A percentile compares a stretch with the other conserved stretches of the same genome.
phyloP scores from a whole-genome alignment of 2,113 vertebrate genomes.

The Poecile atricapillus region DNA sequence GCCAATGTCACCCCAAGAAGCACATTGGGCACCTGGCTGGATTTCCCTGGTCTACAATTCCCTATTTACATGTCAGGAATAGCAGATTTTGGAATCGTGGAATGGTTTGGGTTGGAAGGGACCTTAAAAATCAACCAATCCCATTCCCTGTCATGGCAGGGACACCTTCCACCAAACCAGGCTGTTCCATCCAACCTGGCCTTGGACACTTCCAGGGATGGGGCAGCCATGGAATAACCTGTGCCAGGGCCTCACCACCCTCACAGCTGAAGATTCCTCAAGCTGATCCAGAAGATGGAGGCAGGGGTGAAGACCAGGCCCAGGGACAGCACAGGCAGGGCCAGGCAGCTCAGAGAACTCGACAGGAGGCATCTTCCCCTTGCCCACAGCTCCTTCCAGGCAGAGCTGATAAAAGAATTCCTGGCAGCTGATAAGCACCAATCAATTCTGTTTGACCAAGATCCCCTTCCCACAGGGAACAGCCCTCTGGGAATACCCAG shows the following conservation, averaged over 20 bases:
- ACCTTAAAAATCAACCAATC: background rate
- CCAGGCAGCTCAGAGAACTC: background rate
- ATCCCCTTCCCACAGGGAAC: too few species aligned
- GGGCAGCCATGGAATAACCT: background rate
- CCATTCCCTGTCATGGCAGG: background rate
- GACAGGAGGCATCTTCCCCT: rapidly evolving
- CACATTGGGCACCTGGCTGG: background rate
- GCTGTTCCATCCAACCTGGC: background rate
- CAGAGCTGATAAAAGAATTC: background rate
- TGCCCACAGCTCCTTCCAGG: background rate
- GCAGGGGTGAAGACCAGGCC: background rate
- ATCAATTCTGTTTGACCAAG: background rate
- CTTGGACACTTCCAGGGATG: background rate
- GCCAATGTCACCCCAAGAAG: background rate
- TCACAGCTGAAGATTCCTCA: background rate
- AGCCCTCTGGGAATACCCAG: background rate
- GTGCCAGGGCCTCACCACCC: background rate
- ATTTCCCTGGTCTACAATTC: background rate
- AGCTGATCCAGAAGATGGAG: too few species aligned
- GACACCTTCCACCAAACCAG: background rate
- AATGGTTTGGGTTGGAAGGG: background rate
- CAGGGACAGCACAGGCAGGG: too few species aligned
- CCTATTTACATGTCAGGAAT: background rate
- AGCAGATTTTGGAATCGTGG: background rate
- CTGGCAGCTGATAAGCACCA: background rate